These are phyloP conservation scores for Tubulanus polymorphus DNA, from an alignment of 2,888 invertebrate genomes.

Conservation along the genomic window DNA sequence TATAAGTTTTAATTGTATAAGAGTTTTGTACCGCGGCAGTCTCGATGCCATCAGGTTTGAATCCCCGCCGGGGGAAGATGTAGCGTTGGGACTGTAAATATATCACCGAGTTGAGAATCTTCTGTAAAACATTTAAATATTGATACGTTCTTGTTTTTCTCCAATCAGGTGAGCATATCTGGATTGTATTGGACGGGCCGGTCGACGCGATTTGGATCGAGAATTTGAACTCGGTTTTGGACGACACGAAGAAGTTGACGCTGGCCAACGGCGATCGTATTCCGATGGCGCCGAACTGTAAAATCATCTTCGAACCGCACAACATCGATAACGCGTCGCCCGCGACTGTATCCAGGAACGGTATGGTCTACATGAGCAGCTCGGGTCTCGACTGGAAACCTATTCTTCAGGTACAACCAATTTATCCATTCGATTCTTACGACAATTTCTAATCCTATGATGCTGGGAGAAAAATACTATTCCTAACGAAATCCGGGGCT, in stretches of 20 bases:
- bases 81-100: no score
- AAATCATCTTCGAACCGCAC: conserved; percentile 95
- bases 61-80: no score
- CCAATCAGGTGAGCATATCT: conserved; percentile 72
- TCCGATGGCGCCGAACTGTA: conserved; percentile 89
- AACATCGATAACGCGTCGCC: conserved; percentile 97
- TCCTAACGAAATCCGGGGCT: no score
- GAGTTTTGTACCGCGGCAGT: no score
- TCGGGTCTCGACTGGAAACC: conserved; percentile 92
- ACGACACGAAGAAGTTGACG: conserved; percentile 60
- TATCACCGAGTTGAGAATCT: no score
- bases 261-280: conserved; percentile 90
- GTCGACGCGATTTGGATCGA: conserved; percentile 56
- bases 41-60: no score
- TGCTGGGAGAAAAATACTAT: no score
- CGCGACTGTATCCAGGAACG: conserved; percentile 90
- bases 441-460: no score
- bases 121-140: background rate
- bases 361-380: conserved; percentile 85
- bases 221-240: conserved; percentile 54
- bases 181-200: conserved; percentile 69
- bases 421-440: no score
- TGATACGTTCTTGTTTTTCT: background rate
- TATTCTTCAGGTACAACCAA: conserved; percentile 67
- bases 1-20: no score